Base-by-base conservation (phyloP, 1,140 invertebrate species). In the Gryon sp. region DNA sequence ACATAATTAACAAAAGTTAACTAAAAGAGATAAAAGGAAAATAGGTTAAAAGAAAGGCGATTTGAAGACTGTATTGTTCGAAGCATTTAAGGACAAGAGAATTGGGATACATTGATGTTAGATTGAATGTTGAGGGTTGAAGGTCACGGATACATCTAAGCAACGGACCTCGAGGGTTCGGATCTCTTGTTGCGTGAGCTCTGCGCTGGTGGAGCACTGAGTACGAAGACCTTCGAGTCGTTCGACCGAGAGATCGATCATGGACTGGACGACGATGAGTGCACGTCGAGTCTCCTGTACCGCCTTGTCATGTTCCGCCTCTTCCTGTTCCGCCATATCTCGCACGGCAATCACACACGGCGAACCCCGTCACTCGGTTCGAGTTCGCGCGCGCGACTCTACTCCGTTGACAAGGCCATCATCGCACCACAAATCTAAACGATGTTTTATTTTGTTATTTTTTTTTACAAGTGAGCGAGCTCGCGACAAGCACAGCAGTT, bases 131-230 rank as follows among this genome's bases (percentile, higher is more conserved):
- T n/a, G n/a, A 6, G 15, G 16, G 32, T 74, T 52, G 48, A 65
- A 66, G 60, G 43, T 48, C 41, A 48, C 7, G 50, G 2, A 19
- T 16, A 34, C 22, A 4, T 18, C 0, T 20, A 11, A 32, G 12
- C 5, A 15, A 36, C 86, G 60, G 46, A 96, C 96, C 93, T 98
- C 97, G 40, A 98, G 90, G 45, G 94, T 96, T 76, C 96, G 92
- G 82, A 98, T 98, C 92, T 98, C 97, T 84, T 98, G 95, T 85
- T 98, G 96, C 30, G 97, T 98, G 70, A 99, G 91, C 88, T 96
- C 95, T 36, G 94, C 95, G 86, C 93, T 96, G 46, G 96, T 96
- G 14, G 94, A 94, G 90, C 97, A 98, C 90, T 96, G 93, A 46
- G 96, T 97, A 84, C 97, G 91, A 78, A 99, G 90, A 45, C 95